phyloP scores from a whole-genome alignment of 2,888 invertebrate species.

The Platerodrilus igneus region DNA sequence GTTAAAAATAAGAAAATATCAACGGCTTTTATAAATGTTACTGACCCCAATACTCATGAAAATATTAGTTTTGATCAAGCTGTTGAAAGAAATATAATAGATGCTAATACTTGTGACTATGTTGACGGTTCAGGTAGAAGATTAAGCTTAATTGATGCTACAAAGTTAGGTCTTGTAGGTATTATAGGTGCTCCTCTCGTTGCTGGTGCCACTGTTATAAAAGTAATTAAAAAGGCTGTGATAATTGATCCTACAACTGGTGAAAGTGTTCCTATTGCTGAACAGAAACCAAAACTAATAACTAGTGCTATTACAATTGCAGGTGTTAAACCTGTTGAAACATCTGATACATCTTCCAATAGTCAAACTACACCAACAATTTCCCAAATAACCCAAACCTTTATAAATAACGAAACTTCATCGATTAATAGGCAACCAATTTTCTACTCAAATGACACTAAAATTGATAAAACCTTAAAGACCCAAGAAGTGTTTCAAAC shows the following conservation, averaged over 20 bases:
- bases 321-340: no score
- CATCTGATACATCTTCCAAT: no score
- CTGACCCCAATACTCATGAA: conserved; percentile 65
- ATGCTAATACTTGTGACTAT: conserved; percentile 66
- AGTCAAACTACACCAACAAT: no score
- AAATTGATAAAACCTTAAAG: conserved; percentile 47
- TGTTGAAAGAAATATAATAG: conserved; percentile 67
- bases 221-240: conserved; percentile 52
- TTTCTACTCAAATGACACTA: no score
- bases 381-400: conserved; percentile 8
- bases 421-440: no score
- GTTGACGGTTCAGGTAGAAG: conserved; percentile 61
- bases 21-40: conserved; percentile 61
- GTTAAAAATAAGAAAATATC: conserved; percentile 71
- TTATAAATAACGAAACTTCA: conserved; percentile 5
- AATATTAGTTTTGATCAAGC: conserved; percentile 71
- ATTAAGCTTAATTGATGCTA: conserved; percentile 67
- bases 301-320: neutral
- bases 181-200: conserved; percentile 72
- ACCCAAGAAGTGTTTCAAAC: conserved; percentile 45
- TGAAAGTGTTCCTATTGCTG: conserved; percentile 73
- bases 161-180: conserved; percentile 70
- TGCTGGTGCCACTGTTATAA: conserved; percentile 64
- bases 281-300: no score
- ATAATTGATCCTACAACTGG: conserved; percentile 77